A percentile compares a stretch with the other conserved stretches of the same genome.
Conservation (phyloP, 2,113 vertebrate genomes). For the Myanophis thanlyinensis region DNA sequence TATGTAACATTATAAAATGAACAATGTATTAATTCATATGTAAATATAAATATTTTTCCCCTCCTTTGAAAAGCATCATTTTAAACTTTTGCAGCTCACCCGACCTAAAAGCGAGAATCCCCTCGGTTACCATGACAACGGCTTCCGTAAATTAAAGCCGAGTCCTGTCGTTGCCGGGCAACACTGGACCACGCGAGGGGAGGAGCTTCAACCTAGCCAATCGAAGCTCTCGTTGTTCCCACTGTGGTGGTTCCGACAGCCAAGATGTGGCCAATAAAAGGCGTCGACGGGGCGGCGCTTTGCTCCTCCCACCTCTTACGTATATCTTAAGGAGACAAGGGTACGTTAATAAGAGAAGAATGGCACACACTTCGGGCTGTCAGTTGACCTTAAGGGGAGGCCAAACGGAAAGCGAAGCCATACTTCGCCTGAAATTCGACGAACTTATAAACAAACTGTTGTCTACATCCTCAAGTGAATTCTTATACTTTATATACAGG, state of each 20-base stretch:
- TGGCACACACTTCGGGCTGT: background rate
- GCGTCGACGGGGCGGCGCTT: too few relatives aligned
- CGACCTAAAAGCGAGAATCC: background rate
- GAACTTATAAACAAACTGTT: background rate
- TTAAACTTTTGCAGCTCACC: background rate
- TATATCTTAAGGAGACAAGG: background rate
- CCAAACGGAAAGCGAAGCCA: background rate
- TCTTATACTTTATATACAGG: background rate
- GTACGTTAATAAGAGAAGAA: background rate
- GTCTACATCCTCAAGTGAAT: background rate
- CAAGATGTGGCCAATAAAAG: background rate
- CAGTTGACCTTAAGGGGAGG: background rate
- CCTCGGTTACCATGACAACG: background rate
- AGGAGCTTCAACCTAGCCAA: background rate
- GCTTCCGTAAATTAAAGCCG: background rate
- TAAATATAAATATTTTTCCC: background rate
- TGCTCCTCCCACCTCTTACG: background rate
- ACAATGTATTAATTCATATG: background rate
- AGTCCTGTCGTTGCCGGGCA: background rate
- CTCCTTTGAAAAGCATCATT: background rate
- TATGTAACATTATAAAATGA: background rate
- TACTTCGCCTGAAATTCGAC: background rate
- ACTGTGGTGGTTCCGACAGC: background rate
- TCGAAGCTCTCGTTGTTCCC: background rate
- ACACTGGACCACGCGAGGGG: background rate